A percentile compares a stretch with the other conserved stretches of the same genome.
Evolutionary conservation across 1,140 invertebrate genomes (phyloP).

Genomic region (Drosophila punjabiensis): DNA sequence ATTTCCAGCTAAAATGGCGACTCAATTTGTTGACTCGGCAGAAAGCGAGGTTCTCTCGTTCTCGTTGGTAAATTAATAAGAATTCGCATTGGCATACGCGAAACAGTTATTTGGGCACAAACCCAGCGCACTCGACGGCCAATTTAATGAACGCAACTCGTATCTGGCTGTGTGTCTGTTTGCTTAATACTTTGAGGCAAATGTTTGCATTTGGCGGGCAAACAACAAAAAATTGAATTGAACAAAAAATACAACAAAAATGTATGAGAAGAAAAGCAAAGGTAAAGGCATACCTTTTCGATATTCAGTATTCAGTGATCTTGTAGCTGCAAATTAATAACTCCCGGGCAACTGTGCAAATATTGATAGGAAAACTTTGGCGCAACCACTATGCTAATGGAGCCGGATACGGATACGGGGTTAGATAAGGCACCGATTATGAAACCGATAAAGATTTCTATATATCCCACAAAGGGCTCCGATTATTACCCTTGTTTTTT

Average conservation of each 20-base stretch:
- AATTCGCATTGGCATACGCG: conserved; percentile 41
- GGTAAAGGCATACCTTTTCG: conserved; percentile 13
- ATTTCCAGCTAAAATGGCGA: conserved; percentile 73
- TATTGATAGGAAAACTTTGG: conserved; percentile 61
- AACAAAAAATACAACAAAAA: conserved; percentile 11
- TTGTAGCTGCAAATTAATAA: conserved; percentile 79
- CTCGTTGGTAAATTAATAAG: conserved; percentile 62
- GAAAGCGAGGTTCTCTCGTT: conserved; percentile 44
- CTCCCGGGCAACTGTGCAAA: conserved; percentile 71
- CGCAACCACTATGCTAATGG: conserved; percentile 59
- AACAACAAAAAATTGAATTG: conserved; percentile 44
- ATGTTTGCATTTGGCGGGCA: conserved; percentile 69
- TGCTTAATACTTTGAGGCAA: conserved; percentile 71
- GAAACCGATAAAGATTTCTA: conserved; percentile 27
- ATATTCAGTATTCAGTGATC: conserved; percentile 72
- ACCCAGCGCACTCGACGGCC: conserved; percentile 7
- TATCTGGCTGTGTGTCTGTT: conserved; percentile 53
- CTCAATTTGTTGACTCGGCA: conserved; percentile 69
- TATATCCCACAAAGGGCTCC: conserved; percentile 6
- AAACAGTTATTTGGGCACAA: conserved; percentile 42
- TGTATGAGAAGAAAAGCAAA: not conserved
- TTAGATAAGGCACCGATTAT: conserved; percentile 26
- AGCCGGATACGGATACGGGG: conserved; percentile 33
- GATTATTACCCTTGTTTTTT: conserved; percentile 28
- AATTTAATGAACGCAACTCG: conserved; percentile 63